These are phyloP conservation scores for Bombus difficillimus DNA, from an alignment of 1,140 invertebrate species.

Conservation along the genomic window DNA sequence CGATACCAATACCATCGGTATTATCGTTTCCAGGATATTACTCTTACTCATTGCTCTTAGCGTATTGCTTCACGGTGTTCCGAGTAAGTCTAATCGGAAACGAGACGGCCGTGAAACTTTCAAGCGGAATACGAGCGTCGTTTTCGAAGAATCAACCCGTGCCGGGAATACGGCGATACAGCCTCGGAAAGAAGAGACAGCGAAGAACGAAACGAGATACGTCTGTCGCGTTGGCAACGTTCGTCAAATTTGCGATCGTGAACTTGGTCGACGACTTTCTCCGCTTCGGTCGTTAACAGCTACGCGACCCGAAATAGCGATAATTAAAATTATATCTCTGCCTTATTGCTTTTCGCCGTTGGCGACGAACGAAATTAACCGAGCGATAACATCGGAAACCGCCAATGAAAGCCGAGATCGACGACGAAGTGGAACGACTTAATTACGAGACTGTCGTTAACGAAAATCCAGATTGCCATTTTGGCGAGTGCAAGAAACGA, in stretches of 20 bases:
- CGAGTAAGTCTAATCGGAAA: not conserved
- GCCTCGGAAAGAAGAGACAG: not conserved
- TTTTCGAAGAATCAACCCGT: not conserved
- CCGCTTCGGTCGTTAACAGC: no score
- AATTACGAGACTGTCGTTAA: not conserved
- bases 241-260: not conserved
- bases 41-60: no score
- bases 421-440: not conserved
- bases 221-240: not conserved
- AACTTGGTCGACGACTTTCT: not conserved
- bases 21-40: not conserved
- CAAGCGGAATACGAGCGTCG: not conserved
- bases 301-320: not conserved
- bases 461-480: not conserved
- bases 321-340: conserved; percentile 6
- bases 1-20: not conserved
- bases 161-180: not conserved
- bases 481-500: not conserved
- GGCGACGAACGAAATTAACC: not conserved
- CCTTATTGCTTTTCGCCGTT: no score
- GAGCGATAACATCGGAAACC: not conserved
- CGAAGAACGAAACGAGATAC: not conserved
- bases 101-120: not conserved
- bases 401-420: not conserved
- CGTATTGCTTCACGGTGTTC: not conserved